Conservation (phyloP, 2,113 vertebrate genomes). For the Eublepharis macularius region DNA sequence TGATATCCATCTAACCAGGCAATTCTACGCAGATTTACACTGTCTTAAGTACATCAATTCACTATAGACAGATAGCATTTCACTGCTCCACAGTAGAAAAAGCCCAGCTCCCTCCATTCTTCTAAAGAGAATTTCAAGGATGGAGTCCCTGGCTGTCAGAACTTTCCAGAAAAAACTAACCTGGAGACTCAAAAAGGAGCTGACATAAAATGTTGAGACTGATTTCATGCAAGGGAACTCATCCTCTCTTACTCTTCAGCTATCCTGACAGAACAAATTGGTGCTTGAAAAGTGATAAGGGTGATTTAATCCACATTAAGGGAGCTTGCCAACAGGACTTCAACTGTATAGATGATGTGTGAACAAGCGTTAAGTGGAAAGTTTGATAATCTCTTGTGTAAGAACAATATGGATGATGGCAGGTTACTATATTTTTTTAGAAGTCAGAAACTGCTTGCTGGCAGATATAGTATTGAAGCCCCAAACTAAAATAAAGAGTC, state of each 20-base stretch:
- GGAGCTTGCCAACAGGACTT: neutral
- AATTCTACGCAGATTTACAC: neutral
- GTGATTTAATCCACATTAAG: neutral
- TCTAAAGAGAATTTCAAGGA: neutral
- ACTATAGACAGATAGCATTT: no score
- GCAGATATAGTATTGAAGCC: neutral
- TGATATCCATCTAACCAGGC: no score
- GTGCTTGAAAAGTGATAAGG: neutral
- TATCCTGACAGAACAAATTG: neutral
- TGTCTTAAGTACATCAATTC: no score
- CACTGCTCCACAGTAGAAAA: neutral
- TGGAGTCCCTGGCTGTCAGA: neutral
- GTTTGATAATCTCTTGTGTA: no score
- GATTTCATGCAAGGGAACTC: neutral
- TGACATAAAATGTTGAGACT: neutral
- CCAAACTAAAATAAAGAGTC: neutral
- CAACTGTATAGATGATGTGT: neutral
- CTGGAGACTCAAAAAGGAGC: neutral
- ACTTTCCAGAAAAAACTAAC: neutral
- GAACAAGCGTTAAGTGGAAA: neutral
- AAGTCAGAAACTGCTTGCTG: slow-evolving; percentile 16
- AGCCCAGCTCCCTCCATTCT: neutral
- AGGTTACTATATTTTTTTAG: neutral
- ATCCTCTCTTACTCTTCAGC: neutral
- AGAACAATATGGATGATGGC: neutral